Conservation (phyloP, 2,797 vertebrate species). For the Callimico goeldii region DNA sequence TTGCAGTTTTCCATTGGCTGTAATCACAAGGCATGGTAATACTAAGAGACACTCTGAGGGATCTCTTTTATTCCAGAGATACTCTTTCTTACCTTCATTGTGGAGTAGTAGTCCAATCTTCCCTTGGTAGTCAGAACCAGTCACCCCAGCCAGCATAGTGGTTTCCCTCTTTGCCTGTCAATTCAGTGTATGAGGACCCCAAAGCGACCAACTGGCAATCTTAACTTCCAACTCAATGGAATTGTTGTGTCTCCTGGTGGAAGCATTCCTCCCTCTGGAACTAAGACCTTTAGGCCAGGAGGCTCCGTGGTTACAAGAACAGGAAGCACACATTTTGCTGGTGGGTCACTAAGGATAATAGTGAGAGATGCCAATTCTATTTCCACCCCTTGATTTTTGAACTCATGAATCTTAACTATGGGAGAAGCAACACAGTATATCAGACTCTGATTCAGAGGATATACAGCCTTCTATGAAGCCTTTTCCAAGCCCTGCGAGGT, state of each 20-base stretch:
- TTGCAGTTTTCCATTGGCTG: background rate
- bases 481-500: background rate
- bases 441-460: background rate
- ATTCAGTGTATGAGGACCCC: background rate
- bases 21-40: background rate
- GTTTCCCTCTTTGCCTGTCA: background rate
- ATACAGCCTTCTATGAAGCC: background rate
- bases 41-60: background rate
- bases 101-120: background rate
- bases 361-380: background rate
- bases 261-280: background rate
- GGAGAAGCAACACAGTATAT: background rate
- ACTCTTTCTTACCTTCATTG: background rate
- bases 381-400: background rate
- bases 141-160: background rate
- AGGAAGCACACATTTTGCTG: background rate
- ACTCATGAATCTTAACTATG: background rate
- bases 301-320: background rate
- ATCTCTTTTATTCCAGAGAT: background rate
- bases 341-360: background rate
- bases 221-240: background rate
- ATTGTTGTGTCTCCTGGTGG: background rate
- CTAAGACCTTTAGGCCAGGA: background rate
- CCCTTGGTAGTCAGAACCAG: background rate
- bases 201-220: background rate